Base-by-base conservation (phyloP, 2,888 invertebrate genomes). In the Drosophila melanocephala region DNA sequence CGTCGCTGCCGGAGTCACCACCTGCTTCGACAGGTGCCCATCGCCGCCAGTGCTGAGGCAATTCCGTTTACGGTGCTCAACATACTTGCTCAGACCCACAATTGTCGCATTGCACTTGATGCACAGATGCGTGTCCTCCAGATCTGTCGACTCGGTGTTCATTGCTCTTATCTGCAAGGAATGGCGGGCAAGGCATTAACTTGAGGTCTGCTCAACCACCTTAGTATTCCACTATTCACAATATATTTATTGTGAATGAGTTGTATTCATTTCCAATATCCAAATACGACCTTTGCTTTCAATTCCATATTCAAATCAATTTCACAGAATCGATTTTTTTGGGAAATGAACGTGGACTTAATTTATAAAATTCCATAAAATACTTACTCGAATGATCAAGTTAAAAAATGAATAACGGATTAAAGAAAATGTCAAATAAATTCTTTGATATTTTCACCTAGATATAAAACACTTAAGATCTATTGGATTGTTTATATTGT, bases 51-150 rank as follows among this genome's bases (percentile, higher is more conserved):
- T 9, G 14, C 51, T 33, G 14, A 95, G 65, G 85, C 97, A 97
- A 79, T 95, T 95, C 39, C 95, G 94, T 91, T 97, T 97, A 52
- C 98, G 95, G 91, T 98, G 98, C 47, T 95, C 95, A 33, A 98
- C 95, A 92, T 98, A 98, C 92, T 96, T 97, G 51, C 97, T 96
- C n/a, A 98, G 94, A 0, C 98, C 98, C 44, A 95, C 94, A 72
- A 98, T 96, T 5, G 98, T 97, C 26, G 95, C 92, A 84, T 97
- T 96, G 94, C 98, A 98, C 91, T 97, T 97, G 87, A 98, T 96
- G 93, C 98, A 98, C 76, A 97, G 95, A 91, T 98, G 98, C 6
- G 95, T 96, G 93, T 98, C 92, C 64, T 97, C 97, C 58, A 97
- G 96, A 67, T 96, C 96, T 5, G 96, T 69, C 26, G 77, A 10